Base-by-base conservation (phyloP, 2,888 invertebrate genomes). In the Falcaria lacertinaria region DNA sequence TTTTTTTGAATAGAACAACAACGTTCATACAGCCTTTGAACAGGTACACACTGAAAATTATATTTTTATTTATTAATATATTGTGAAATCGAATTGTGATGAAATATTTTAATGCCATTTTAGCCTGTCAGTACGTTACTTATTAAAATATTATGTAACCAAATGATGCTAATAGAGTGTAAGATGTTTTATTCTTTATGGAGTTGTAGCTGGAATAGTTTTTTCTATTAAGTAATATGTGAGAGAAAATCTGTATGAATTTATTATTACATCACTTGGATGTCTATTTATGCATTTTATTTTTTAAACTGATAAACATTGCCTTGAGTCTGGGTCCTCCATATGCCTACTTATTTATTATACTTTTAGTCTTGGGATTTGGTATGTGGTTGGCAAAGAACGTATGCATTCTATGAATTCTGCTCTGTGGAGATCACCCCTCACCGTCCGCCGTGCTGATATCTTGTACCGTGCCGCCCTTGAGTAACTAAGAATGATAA, bases 41-140 rank as follows among this genome's bases (percentile, higher is more conserved):
- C 49, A 28, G n/a, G n/a, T n/a, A n/a, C 43, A 51, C 38, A 35
- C 43, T 44, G 54, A 44, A 54, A 60, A 60, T 54, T 50, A 60
- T 77, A 74, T 77, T n/a, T n/a, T 80, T 78, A 80, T 78, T 77
- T 69, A 63, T 57, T 71, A 64, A 69, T 73, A 71, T 75, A 75
- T 73, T 72, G 65, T 72, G 67, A 65, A 77, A 72, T 71, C 60
- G 70, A 69, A 80, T 74, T 85, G 83, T 86, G 84, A 85, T 87
- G 80, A 80, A 74, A 75, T 83, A 78, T 80, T 80, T 80, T 80
- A 85, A 85, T 84, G 86, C 85, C 86, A 86, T 86, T 85, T 79
- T 83, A 85, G 78, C 74, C 78, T 80, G 69, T 81, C 79, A 80
- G 70, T 81, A 78, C 77, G 79, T 80, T 83, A 82, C 75, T 80